Base-by-base conservation (phyloP, 1,140 invertebrate species). In the Polypedilum pembai region DNA sequence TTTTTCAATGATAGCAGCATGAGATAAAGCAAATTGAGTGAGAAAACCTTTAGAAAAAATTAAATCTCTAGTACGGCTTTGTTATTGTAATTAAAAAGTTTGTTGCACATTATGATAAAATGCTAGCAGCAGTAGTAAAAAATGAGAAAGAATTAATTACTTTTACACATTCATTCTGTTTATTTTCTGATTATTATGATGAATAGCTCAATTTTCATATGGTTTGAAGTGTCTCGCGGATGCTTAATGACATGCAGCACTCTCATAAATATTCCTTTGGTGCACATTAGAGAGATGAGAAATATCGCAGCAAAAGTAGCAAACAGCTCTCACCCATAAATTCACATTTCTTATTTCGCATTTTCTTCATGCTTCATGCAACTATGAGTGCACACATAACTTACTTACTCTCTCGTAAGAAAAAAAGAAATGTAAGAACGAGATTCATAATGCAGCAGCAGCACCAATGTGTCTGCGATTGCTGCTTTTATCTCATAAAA, bases 101-200 rank as follows among this genome's bases (percentile, higher is more conserved):
- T 33, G 24, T 33, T 33, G 24, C 24, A 33, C 24, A 33, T 33
- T 33, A 33, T 33, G 24, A 33, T 33, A 5, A 33, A 33, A 33
- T 33, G 24, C 24, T 1, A 33, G 24, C 24, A 33, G n/a, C 41
- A 45, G 7, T 15, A 45, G 15, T 10, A 45, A 45, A 2, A 45
- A 1, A 45, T 15, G 12, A n/a, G 3, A 56, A n/a, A 56, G 45
- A 56, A 56, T 56, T 56, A 56, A 56, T 56, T 56, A 56, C 45
- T 56, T 56, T 56, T n/a, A 56, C 45, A n/a, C 45, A 56, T n/a
- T n/a, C 45, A 12, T n/a, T 56, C 45, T n/a, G 45, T 56, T 33
- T n/a, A 56, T 56, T n/a, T 12, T 56, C 45, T 56, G 45, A 56
- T 56, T 56, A 56, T 56, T 56, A 56, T 56, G 45, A 56, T 56